Conservation (phyloP, 53 echinoderm and acorn worm genomes). For the Actinopyga echinites region DNA sequence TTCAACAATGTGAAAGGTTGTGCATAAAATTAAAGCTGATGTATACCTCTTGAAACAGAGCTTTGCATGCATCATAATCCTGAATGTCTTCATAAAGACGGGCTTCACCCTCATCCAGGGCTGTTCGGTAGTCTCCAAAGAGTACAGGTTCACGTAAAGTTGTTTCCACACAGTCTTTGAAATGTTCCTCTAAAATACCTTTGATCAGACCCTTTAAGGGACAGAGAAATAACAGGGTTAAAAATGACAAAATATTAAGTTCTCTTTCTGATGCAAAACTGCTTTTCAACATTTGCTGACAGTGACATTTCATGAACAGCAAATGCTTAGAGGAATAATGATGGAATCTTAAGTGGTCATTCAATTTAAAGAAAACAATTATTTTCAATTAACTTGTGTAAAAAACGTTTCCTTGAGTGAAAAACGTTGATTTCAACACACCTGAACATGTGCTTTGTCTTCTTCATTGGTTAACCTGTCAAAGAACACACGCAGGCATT, state of each 20-base stretch:
- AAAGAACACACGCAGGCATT: slow-evolving; percentile 90
- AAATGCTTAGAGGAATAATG: no score
- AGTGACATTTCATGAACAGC: no score
- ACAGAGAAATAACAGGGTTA: not conserved
- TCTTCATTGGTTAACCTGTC: slow-evolving; percentile 90
- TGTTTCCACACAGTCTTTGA: slow-evolving; percentile 66
- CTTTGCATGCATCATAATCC: slow-evolving; percentile 95
- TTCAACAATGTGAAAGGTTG: no score
- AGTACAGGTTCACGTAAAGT: slow-evolving; percentile 80
- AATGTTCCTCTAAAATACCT: slow-evolving; percentile 82
- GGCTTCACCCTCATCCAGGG: slow-evolving; percentile 85
- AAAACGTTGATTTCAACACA: not conserved
- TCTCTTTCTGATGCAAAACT: no score
- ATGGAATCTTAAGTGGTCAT: no score
- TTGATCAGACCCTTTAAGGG: slow-evolving; percentile 74
- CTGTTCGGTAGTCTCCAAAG: slow-evolving; percentile 92
- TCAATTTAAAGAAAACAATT: no score
- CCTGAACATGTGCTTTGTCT: slow-evolving; percentile 83
- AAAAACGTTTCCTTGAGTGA: no score
- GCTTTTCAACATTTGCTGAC: no score
- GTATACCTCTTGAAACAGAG: slow-evolving; percentile 93
- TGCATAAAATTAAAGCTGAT: no score
- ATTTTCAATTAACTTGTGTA: no score
- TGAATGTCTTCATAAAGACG: slow-evolving; percentile 95
- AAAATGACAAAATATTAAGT: no score